Conservation (phyloP, 2,113 vertebrate species). For the Eretmochelys imbricata region DNA sequence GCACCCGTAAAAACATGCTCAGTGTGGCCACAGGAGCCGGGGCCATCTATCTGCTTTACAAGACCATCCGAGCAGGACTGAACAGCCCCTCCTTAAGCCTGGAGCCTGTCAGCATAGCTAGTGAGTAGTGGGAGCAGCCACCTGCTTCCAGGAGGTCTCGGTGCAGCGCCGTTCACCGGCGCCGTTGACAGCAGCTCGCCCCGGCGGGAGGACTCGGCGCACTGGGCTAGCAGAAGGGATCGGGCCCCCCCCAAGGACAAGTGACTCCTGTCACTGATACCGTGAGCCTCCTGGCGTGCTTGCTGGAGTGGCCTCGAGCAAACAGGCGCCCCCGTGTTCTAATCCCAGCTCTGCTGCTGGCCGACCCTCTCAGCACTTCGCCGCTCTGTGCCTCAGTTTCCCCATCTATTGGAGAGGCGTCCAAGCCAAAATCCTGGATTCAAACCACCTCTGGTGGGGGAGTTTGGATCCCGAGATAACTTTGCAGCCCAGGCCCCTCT, state of each 20-base stretch:
- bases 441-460: neutral
- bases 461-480: neutral
- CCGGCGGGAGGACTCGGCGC: neutral
- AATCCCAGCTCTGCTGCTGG: neutral
- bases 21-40: conserved; percentile 42
- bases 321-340: neutral
- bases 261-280: neutral
- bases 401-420: neutral
- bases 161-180: neutral
- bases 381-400: neutral
- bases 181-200: neutral
- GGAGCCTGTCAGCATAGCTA: conserved; percentile 46
- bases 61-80: conserved; percentile 55
- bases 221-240: neutral
- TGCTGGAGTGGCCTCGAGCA: neutral
- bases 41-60: conserved; percentile 70
- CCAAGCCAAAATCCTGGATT: neutral
- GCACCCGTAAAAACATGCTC: conserved; percentile 45
- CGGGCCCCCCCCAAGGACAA: neutral
- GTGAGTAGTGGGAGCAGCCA: conserved; percentile 43
- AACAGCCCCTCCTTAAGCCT: conserved; percentile 3
- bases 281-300: neutral
- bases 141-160: neutral
- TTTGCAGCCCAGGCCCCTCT: neutral
- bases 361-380: neutral